phyloP scores from a whole-genome alignment of 1,140 invertebrate species.

The Bombus huntii region DNA sequence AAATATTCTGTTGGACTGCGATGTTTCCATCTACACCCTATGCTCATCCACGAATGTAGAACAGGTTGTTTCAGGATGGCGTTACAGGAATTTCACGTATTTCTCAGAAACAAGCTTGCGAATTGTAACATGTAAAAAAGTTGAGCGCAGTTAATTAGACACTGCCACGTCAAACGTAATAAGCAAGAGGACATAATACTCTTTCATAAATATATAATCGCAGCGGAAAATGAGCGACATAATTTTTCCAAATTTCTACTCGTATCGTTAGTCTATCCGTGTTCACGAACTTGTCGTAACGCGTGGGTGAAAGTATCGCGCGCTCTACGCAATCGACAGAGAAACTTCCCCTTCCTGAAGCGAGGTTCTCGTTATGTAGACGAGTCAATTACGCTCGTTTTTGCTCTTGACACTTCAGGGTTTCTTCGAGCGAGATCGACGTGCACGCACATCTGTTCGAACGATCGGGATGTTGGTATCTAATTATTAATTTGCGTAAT shows the following conservation, averaged over 20 bases:
- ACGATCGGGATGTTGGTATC: neutral
- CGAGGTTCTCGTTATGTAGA: conserved; percentile 35
- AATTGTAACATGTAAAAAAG: neutral
- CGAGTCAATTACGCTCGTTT: conserved; percentile 57
- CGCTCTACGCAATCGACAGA: conserved; percentile 10
- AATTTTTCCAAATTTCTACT: too few relatives aligned
- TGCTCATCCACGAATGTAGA: neutral
- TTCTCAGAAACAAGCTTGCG: neutral
- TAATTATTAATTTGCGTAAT: conserved; percentile 44
- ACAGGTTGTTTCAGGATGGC: neutral
- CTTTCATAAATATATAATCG: too few relatives aligned
- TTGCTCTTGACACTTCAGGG: conserved; percentile 52
- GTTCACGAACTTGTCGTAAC: conserved; percentile 35
- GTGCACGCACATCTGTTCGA: conserved; percentile 2
- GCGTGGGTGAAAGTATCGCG: neutral
- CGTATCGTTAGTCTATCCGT: neutral
- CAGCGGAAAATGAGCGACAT: too few relatives aligned
- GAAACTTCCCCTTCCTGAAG: conserved; percentile 6
- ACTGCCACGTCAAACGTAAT: neutral
- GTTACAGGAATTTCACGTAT: neutral
- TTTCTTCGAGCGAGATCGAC: conserved; percentile 28
- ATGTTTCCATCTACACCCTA: neutral
- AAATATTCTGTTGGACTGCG: neutral
- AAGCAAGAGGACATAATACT: too few relatives aligned
- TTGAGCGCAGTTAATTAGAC: neutral